These are phyloP conservation scores for Cantharis rufa DNA, from an alignment of 2,888 invertebrate species.

Conservation along the genomic window DNA sequence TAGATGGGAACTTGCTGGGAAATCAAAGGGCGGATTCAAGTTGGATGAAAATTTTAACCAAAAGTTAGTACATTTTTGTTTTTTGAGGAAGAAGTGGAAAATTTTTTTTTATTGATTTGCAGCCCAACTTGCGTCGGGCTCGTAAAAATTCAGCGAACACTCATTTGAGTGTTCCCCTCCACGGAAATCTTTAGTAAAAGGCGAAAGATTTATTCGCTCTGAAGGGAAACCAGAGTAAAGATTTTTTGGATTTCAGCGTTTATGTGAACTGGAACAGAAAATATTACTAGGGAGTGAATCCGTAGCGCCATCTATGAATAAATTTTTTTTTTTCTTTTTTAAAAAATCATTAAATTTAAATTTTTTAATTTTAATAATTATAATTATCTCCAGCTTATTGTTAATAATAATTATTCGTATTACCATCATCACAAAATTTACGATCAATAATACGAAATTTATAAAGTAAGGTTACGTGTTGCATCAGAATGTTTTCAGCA, in stretches of 20 bases:
- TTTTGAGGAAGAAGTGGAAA: no score
- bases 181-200: slow-evolving; percentile 4
- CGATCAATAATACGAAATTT: not conserved
- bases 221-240: not conserved
- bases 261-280: not conserved
- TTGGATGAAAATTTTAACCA: no score
- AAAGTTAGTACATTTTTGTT: no score
- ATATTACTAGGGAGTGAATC: not conserved
- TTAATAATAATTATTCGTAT: no score
- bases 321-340: no score
- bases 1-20: no score
- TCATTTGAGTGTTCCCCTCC: not conserved
- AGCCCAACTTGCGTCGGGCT: not conserved
- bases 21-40: no score
- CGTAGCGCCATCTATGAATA: not conserved
- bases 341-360: no score
- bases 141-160: not conserved
- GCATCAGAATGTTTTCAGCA: not conserved
- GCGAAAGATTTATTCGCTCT: slow-evolving; percentile 4
- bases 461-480: not conserved
- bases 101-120: not conserved
- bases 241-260: not conserved
- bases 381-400: no score
- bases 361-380: no score
- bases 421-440: no score